A percentile compares a stretch with the other conserved stretches of the same genome.
Conservation (phyloP, 2,113 vertebrate species). For the Pteropus alecto region DNA sequence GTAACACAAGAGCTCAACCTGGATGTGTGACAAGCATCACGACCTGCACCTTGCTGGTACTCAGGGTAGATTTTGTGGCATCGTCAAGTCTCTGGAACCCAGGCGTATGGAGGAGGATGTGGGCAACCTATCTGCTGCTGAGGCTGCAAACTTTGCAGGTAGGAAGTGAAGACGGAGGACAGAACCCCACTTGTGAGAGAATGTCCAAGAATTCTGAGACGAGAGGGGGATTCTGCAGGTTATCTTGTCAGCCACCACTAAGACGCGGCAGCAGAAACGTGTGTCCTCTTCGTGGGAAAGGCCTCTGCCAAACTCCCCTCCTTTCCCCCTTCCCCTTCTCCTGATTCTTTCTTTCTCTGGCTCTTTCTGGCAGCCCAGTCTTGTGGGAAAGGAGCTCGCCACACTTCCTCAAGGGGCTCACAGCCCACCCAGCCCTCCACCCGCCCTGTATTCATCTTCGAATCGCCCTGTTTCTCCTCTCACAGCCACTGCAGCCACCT, state of each 20-base stretch:
- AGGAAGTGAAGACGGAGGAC: neutral
- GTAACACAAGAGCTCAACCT: neutral
- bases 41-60: neutral
- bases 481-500: neutral
- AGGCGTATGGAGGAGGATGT: neutral
- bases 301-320: neutral
- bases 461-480: neutral
- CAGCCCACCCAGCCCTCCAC: too few relatives aligned
- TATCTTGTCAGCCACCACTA: neutral
- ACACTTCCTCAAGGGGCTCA: neutral
- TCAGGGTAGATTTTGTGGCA: neutral
- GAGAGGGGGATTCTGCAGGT: neutral
- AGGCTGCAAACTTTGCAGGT: neutral
- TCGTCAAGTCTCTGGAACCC: neutral
- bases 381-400: neutral
- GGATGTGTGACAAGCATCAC: fast-evolving
- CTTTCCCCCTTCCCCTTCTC: neutral
- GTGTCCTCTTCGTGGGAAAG: neutral
- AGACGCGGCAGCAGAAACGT: neutral
- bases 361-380: neutral
- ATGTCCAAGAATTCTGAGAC: neutral
- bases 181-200: neutral
- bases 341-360: neutral
- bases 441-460: neutral
- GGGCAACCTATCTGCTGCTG: neutral